phyloP scores from a whole-genome alignment of 1,140 invertebrate genomes.

The Drosophila orena region DNA sequence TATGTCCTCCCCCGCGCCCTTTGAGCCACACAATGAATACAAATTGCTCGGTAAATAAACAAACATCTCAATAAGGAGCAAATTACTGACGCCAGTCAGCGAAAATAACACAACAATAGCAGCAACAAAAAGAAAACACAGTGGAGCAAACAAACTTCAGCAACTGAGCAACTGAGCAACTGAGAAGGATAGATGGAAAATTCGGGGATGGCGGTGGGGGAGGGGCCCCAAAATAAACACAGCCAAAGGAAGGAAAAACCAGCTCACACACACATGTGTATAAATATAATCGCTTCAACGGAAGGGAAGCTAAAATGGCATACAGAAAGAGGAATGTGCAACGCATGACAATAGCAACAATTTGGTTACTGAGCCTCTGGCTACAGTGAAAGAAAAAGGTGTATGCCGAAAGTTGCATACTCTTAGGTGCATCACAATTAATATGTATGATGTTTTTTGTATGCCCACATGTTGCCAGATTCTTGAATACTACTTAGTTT shows the following conservation, averaged over 20 bases:
- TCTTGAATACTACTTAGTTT: too few relatives aligned
- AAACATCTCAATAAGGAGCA: slow-evolving; percentile 83
- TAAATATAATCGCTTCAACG: slow-evolving; percentile 56
- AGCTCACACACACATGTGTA: slow-evolving; percentile 32
- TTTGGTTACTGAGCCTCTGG: slow-evolving; percentile 35
- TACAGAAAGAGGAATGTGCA: slow-evolving; percentile 37
- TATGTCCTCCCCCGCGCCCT: not conserved
- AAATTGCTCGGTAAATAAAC: slow-evolving; percentile 83
- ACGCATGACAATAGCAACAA: slow-evolving; percentile 81
- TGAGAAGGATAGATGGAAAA: slow-evolving; percentile 9
- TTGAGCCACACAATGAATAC: slow-evolving; percentile 76
- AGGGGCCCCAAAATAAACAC: slow-evolving; percentile 69
- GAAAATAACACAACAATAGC: slow-evolving; percentile 57
- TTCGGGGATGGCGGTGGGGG: slow-evolving; percentile 2
- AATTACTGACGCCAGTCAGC: slow-evolving; percentile 79
- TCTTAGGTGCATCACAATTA: too few relatives aligned
- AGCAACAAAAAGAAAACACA: slow-evolving; percentile 16
- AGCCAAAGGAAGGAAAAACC: slow-evolving; percentile 44
- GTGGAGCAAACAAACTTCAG: slow-evolving; percentile 40
- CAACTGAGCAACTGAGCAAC: slow-evolving; percentile 23
- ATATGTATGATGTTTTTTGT: not conserved
- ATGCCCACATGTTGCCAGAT: not conserved
- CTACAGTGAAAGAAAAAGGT: not conserved
- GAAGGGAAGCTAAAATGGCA: slow-evolving; percentile 8
- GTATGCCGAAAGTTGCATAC: too few relatives aligned